Conservation (phyloP, 1,140 invertebrate species). For the Platyura marginata region DNA sequence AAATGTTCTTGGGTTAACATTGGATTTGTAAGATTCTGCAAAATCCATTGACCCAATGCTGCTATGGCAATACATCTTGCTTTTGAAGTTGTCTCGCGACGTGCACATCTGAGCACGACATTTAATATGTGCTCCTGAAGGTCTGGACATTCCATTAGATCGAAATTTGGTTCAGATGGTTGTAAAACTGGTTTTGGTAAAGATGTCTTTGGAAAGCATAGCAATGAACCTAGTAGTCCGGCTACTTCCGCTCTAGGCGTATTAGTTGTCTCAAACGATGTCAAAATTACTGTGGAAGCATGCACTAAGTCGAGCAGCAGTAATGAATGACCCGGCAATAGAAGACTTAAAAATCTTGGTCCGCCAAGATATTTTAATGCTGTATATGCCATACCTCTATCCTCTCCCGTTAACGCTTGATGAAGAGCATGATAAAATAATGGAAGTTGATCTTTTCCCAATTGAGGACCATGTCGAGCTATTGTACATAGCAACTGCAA, state of each 20-base stretch:
- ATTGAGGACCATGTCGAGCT: conserved; percentile 29
- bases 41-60: conserved; percentile 69
- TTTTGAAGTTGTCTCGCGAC: conserved; percentile 69
- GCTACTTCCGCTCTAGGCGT: conserved; percentile 78
- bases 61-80: conserved; percentile 81
- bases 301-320: conserved; percentile 79
- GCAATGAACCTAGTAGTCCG: conserved; percentile 71
- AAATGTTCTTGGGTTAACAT: not conserved
- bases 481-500: conserved; percentile 63
- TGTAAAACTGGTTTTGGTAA: conserved; percentile 65
- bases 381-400: conserved; percentile 36
- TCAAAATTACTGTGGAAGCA: conserved; percentile 71
- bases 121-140: conserved; percentile 73
- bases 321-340: conserved; percentile 74
- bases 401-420: conserved; percentile 41
- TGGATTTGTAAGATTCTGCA: conserved; percentile 46
- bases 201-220: conserved; percentile 61
- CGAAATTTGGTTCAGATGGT: conserved; percentile 46
- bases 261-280: conserved; percentile 54
- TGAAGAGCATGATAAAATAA: conserved; percentile 82
- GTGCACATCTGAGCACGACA: conserved; percentile 69
- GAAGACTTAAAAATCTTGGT: conserved; percentile 67
- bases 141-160: conserved; percentile 22
- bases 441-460: conserved; percentile 44
- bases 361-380: conserved; percentile 45